Conservation (phyloP, 2,888 invertebrate species). For the Bugula neritina region DNA sequence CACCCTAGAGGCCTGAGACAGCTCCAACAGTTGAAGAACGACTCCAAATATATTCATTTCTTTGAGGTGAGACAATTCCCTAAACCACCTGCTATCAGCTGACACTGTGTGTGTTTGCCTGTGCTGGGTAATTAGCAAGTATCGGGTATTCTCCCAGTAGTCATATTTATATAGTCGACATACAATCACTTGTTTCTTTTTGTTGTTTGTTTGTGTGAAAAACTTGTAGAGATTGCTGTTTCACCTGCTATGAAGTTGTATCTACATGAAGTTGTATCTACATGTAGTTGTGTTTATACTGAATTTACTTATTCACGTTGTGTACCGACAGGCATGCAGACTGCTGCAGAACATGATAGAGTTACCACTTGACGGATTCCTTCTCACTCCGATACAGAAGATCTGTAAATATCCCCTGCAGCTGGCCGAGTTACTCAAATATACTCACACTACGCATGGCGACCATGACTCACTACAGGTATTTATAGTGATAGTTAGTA, state of each 20-base stretch:
- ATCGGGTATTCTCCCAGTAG: too few relatives aligned
- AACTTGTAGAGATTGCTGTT: too few relatives aligned
- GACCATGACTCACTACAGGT: conserved; percentile 55
- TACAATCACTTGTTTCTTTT: too few relatives aligned
- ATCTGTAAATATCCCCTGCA: conserved; percentile 85
- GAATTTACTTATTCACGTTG: too few relatives aligned
- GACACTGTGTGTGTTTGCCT: too few relatives aligned
- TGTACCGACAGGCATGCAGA: conserved; percentile 69
- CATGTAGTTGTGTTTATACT: too few relatives aligned
- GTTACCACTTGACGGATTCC: conserved; percentile 75
- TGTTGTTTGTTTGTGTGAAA: too few relatives aligned
- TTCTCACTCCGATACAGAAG: conserved; percentile 78
- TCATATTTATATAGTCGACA: too few relatives aligned
- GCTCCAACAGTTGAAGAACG: conserved; percentile 64
- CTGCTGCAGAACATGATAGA: conserved; percentile 74
- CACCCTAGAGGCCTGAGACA: conserved; percentile 73
- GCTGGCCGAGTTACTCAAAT: conserved; percentile 73
- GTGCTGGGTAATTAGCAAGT: too few relatives aligned
- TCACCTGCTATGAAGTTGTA: too few relatives aligned
- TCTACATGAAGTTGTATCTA: too few relatives aligned
- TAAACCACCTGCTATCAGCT: too few relatives aligned
- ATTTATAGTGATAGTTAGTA: background rate
- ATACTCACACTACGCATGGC: conserved; percentile 63
- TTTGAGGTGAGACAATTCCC: conserved; percentile 64
- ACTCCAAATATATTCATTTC: conserved; percentile 66